These are phyloP conservation scores for Muntiacus reevesi DNA, from an alignment of 2,113 vertebrate species.

Conservation along the genomic window DNA sequence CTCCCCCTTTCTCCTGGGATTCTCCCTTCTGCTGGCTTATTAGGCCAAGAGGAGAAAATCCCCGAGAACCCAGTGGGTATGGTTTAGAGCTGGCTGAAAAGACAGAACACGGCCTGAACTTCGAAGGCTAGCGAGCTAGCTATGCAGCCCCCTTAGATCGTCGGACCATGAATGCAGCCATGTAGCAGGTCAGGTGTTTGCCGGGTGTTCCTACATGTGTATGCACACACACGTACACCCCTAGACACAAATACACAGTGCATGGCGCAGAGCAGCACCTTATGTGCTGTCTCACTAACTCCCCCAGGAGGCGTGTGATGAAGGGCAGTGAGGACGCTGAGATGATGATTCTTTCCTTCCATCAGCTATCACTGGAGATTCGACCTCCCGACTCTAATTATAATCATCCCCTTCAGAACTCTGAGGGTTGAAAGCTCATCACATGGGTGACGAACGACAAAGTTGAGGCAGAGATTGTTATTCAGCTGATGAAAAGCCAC, in stretches of 20 bases:
- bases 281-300: neutral
- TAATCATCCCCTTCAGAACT: slow-evolving; percentile 2
- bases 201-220: neutral
- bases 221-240: neutral
- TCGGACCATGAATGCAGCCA: neutral
- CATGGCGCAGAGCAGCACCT: neutral
- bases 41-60: neutral
- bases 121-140: neutral
- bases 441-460: neutral
- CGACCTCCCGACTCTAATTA: neutral
- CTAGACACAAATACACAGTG: neutral
- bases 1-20: neutral
- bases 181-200: fast-evolving
- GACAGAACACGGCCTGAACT: neutral
- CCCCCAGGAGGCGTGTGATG: neutral
- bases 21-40: neutral
- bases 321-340: neutral
- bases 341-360: neutral
- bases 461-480: neutral
- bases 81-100: neutral
- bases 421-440: neutral
- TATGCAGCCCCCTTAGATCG: too few relatives aligned
- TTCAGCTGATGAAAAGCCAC: neutral
- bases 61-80: neutral
- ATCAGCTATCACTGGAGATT: neutral